Percentiles rank a stretch among this genome's conserved stretches.
phyloP scores from a whole-genome alignment of 2,888 invertebrate species.

The Callinectes sapidus region DNA sequence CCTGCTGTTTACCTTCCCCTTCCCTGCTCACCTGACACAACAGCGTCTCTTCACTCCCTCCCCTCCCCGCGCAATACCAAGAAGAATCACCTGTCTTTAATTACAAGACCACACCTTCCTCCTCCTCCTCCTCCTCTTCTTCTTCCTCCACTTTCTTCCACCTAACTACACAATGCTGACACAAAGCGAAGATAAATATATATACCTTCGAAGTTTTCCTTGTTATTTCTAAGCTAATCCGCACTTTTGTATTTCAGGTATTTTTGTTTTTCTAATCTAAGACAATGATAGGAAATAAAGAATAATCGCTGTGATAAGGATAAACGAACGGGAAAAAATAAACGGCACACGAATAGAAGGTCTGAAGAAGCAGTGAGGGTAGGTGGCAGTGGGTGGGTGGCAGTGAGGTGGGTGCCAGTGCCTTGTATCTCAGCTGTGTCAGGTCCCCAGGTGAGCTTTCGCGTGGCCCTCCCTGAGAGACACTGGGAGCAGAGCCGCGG shows the following conservation, averaged over 20 bases:
- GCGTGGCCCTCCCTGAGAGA: slow-evolving; percentile 4
- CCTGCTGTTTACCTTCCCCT: not conserved
- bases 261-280: not conserved
- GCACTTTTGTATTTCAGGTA: not conserved
- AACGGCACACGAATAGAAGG: too few relatives aligned
- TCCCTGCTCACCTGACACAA: not conserved
- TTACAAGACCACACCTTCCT: not conserved
- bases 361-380: too few relatives aligned
- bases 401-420: not conserved
- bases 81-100: not conserved
- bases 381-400: too few relatives aligned
- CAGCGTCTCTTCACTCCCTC: not conserved
- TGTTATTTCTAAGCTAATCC: not conserved
- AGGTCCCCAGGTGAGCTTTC: not conserved
- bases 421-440: not conserved
- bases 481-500: not conserved
- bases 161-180: not conserved
- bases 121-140: slow-evolving; percentile 16
- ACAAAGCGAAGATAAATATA: not conserved
- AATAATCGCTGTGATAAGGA: not conserved
- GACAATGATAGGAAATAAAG: not conserved
- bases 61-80: not conserved
- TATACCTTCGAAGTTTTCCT: not conserved
- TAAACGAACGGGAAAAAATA: too few relatives aligned
- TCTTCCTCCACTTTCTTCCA: not conserved